Evolutionary conservation across 2,113 vertebrate species (phyloP).

Genomic region (Parus major): DNA sequence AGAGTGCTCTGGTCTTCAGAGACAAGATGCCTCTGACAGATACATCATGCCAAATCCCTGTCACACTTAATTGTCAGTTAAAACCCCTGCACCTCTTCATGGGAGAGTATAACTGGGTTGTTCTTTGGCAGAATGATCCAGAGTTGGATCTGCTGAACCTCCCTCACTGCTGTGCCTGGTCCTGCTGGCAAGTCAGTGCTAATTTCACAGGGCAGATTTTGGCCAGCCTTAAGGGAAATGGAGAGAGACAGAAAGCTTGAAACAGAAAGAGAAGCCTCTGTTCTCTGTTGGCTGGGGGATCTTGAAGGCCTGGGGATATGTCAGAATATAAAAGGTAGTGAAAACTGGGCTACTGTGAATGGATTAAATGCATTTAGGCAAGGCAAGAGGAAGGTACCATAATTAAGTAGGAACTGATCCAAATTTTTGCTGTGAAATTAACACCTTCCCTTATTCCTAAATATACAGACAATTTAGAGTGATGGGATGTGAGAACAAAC

Average conservation of each 20-base stretch:
- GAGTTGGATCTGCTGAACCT: background rate
- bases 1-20: background rate
- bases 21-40: background rate
- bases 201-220: background rate
- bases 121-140: background rate
- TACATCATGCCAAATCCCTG: background rate
- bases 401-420: background rate
- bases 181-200: background rate
- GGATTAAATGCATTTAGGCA: background rate
- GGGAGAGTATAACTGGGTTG: background rate
- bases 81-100: background rate
- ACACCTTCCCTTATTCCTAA: background rate
- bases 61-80: background rate
- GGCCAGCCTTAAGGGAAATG: background rate
- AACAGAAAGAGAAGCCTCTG: constrained; percentile 11
- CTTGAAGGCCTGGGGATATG: background rate
- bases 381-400: background rate
- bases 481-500: background rate
- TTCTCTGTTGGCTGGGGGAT: background rate
- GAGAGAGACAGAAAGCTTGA: background rate
- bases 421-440: constrained; percentile 18
- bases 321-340: background rate
- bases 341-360: background rate
- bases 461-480: background rate
- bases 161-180: background rate